Conservation (phyloP, 2,888 invertebrate species). For the Labia minor region DNA sequence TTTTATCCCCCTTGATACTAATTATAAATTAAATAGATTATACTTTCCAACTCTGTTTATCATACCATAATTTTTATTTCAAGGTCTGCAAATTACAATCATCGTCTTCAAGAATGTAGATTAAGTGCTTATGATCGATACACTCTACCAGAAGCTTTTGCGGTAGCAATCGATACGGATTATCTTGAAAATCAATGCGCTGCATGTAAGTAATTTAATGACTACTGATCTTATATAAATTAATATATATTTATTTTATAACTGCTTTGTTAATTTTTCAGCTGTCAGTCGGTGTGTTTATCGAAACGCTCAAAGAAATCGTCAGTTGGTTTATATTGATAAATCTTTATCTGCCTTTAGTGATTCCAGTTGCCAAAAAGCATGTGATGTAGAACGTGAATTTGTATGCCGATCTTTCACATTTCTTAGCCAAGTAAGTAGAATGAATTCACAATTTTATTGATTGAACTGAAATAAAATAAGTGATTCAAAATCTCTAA, state of each 20-base stretch:
- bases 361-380: constrained; percentile 36
- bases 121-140: constrained; percentile 41
- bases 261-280: constrained; percentile 22
- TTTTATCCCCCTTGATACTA: too few relatives aligned
- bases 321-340: constrained; percentile 36
- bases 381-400: constrained; percentile 36
- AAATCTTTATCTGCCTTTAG: constrained; percentile 35
- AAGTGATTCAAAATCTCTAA: too few relatives aligned
- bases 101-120: constrained; percentile 37
- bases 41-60: too few relatives aligned
- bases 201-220: constrained; percentile 36
- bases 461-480: too few relatives aligned
- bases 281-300: constrained; percentile 34
- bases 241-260: not conserved
- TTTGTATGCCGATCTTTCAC: constrained; percentile 39
- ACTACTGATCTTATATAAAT: not conserved
- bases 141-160: constrained; percentile 39
- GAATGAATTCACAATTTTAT: not conserved
- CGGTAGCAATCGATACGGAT: constrained; percentile 37
- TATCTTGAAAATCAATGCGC: constrained; percentile 45
- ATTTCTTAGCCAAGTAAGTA: constrained; percentile 32
- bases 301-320: constrained; percentile 33
- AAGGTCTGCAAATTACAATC: constrained; percentile 38
- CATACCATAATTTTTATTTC: too few relatives aligned
- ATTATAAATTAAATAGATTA: too few relatives aligned